phyloP scores from a whole-genome alignment of 2,888 invertebrate species.

The Drosophila atripex region DNA sequence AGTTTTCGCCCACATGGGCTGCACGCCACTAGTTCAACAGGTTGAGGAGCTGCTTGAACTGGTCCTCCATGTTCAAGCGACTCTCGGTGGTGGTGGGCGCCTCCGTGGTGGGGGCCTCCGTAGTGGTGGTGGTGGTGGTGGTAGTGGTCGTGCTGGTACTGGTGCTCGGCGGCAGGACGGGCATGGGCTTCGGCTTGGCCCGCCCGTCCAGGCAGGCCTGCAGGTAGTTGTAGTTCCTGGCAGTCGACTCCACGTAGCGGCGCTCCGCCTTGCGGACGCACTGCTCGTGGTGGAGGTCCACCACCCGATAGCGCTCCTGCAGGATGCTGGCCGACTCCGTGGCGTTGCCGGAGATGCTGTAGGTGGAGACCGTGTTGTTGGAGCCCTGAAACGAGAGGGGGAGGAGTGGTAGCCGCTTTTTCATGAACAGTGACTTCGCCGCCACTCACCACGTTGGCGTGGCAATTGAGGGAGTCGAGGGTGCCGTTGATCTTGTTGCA shows the following conservation, averaged over 20 bases:
- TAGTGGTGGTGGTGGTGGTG: conserved; percentile 62
- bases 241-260: conserved; percentile 67
- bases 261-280: conserved; percentile 70
- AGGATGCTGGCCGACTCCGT: conserved; percentile 67
- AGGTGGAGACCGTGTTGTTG: conserved; percentile 74
- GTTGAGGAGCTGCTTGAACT: conserved; percentile 74
- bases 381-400: conserved; percentile 58
- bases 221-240: conserved; percentile 73
- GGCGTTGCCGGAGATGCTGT: conserved; percentile 79
- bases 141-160: conserved; percentile 40
- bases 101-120: conserved; percentile 62
- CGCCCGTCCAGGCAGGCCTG: conserved; percentile 76
- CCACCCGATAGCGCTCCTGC: conserved; percentile 73
- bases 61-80: conserved; percentile 60
- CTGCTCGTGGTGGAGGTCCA: conserved; percentile 73
- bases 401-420: not conserved
- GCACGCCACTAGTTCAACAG: conserved; percentile 66
- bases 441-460: conserved; percentile 69
- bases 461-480: conserved; percentile 71
- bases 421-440: not conserved
- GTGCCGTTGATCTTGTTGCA: conserved; percentile 64
- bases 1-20: conserved; percentile 6
- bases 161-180: conserved; percentile 25
- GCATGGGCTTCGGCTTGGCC: conserved; percentile 51
- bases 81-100: conserved; percentile 49